A percentile compares a stretch with the other conserved stretches of the same genome.
Conservation (phyloP, 2,888 invertebrate genomes). For the Amphipyra berbera region DNA sequence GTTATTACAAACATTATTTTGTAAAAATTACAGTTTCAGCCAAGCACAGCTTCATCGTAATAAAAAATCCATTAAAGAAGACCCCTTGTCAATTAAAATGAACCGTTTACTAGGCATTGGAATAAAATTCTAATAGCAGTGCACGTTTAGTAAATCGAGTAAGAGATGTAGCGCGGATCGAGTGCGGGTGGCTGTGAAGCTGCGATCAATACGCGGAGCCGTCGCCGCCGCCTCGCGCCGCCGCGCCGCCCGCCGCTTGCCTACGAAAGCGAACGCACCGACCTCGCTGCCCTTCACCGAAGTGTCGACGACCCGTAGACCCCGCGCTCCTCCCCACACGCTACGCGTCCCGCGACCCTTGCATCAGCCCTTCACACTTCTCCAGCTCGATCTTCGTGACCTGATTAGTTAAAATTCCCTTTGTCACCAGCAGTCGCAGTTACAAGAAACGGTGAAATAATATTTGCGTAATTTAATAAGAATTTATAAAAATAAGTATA, state of each 20-base stretch:
- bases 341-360: constrained; percentile 64
- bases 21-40: no score
- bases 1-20: no score
- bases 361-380: constrained; percentile 73
- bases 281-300: constrained; percentile 87
- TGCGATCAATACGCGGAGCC: constrained; percentile 83
- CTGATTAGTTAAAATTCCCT: constrained; percentile 74
- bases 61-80: no score
- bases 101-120: background rate
- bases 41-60: no score
- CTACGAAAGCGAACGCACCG: constrained; percentile 87
- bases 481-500: background rate
- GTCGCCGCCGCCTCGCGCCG: constrained; percentile 65
- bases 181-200: constrained; percentile 67
- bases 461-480: background rate
- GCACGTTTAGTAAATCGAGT: constrained; percentile 61
- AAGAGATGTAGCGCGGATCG: constrained; percentile 60
- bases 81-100: no score
- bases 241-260: constrained; percentile 68
- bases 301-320: constrained; percentile 85
- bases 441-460: background rate
- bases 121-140: constrained; percentile 47
- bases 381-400: constrained; percentile 79
- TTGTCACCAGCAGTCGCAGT: constrained; percentile 21
- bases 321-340: constrained; percentile 64